Evolutionary conservation across 2,888 invertebrate species (phyloP).

Genomic region (Nomada ruficornis): DNA sequence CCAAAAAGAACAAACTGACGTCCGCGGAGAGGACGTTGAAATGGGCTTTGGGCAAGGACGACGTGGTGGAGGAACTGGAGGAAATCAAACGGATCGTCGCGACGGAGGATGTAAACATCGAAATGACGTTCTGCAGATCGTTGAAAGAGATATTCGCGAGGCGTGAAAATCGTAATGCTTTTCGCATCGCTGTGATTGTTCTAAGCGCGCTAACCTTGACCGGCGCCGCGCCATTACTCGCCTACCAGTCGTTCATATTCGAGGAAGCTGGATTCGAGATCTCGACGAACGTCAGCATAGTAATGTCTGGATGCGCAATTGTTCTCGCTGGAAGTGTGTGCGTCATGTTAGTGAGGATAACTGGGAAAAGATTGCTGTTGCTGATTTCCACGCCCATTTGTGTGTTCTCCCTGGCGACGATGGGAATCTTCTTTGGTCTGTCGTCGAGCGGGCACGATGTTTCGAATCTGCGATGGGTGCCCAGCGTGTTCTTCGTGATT

Average conservation of each 20-base stretch:
- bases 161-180: conserved; percentile 74
- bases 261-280: conserved; percentile 77
- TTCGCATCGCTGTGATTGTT: conserved; percentile 77
- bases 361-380: conserved; percentile 79
- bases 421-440: conserved; percentile 79
- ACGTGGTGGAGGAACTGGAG: conserved; percentile 80
- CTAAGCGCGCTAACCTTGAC: conserved; percentile 78
- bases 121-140: conserved; percentile 34
- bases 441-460: conserved; percentile 73
- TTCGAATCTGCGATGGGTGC: conserved; percentile 76
- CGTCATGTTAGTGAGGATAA: conserved; percentile 76
- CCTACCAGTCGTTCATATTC: conserved; percentile 80
- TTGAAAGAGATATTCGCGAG: conserved; percentile 56
- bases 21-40: conserved; percentile 78
- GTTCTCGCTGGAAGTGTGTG: conserved; percentile 78
- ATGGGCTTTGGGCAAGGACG: conserved; percentile 79
- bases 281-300: conserved; percentile 77
- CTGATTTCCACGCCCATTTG: conserved; percentile 76
- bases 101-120: conserved; percentile 68
- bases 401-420: conserved; percentile 69
- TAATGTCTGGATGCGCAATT: conserved; percentile 77
- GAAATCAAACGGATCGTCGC: conserved; percentile 80
- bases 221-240: conserved; percentile 80
- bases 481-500: conserved; percentile 78
- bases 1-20: conserved; percentile 76